Conservation (phyloP, 2,113 vertebrate species). For the Haemorhous mexicanus region DNA sequence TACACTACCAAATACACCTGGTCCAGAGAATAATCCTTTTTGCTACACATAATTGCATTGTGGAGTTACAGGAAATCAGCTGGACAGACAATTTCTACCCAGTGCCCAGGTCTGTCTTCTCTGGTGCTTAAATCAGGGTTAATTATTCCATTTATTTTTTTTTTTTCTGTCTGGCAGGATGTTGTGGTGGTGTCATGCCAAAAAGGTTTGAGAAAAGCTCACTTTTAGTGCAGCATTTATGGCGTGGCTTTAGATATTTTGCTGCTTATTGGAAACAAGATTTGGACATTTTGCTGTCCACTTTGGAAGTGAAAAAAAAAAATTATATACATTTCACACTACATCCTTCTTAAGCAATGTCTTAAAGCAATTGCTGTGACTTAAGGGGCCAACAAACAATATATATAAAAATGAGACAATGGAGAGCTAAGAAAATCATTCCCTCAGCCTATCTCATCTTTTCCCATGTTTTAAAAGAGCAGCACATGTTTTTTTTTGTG, state of each 20-base stretch:
- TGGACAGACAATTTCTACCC: background rate
- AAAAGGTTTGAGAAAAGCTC: background rate
- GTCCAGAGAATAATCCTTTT: background rate
- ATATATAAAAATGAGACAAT: background rate
- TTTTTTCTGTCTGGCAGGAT: background rate
- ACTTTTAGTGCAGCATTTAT: background rate
- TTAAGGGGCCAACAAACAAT: background rate
- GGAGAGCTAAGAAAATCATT: background rate
- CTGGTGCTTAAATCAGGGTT: background rate
- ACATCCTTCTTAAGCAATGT: background rate
- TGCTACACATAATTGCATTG: background rate
- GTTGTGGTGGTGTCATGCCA: background rate
- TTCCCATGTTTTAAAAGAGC: background rate
- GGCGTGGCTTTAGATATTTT: background rate
- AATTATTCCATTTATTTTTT: background rate
- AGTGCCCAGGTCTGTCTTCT: background rate
- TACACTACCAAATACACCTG: fast-evolving
- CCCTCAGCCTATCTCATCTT: background rate
- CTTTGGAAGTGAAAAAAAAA: background rate
- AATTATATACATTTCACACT: background rate
- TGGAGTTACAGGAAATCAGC: background rate
- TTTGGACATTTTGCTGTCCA: background rate
- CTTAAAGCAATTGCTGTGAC: background rate
- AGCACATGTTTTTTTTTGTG: background rate
- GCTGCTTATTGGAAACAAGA: background rate